Base-by-base conservation (phyloP, 1,140 invertebrate genomes). In the Heliconius hermathena region DNA sequence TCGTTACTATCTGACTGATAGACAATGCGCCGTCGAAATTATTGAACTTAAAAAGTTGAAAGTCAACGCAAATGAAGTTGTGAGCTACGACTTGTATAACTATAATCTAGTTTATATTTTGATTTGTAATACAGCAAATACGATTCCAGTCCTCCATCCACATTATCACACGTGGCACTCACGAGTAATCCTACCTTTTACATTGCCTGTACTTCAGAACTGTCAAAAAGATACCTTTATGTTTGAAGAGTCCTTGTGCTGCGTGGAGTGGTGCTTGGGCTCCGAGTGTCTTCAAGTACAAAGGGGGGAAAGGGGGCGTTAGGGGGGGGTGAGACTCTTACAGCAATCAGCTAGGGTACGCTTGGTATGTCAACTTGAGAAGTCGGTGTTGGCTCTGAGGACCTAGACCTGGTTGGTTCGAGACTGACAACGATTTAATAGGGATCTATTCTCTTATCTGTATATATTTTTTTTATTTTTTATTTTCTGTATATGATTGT, bases 351-450 rank as follows among this genome's bases (percentile, higher is more conserved):
- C 81, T 85, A 91, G 89, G 85, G 87, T 84, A 87, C 72, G 80
- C 80, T 86, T 26, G 79, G 80, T 70, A 57, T 86, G 89, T 89
- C 90, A 87, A 90, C 91, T 93, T 91, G 90, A 93, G 83, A 88
- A 92, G 90, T 91, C 89, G 91, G 87, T 86, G 86, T 87, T 87
- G 84, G 92, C 89, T 81, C 77, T 82, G 81, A 81, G 81, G 83
- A 81, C 86, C 88, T 78, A 70, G 76, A 80, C 79, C 71, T 70
- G 52, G 66, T 60, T 81, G 92, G 89, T 93, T 93, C 92, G 92
- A 93, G 92, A 93, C 92, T 89, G 86, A 89, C 82, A 89, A 87
- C 90, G 90, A 88, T 88, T 93, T 92, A 91, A 92, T 84, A 73
- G 80, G 52, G 52, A 41, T 73, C 41, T 22, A 29, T 33, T 76